Evolutionary conservation across 2,113 vertebrate species (phyloP).

Genomic region (Fregata magnificens): DNA sequence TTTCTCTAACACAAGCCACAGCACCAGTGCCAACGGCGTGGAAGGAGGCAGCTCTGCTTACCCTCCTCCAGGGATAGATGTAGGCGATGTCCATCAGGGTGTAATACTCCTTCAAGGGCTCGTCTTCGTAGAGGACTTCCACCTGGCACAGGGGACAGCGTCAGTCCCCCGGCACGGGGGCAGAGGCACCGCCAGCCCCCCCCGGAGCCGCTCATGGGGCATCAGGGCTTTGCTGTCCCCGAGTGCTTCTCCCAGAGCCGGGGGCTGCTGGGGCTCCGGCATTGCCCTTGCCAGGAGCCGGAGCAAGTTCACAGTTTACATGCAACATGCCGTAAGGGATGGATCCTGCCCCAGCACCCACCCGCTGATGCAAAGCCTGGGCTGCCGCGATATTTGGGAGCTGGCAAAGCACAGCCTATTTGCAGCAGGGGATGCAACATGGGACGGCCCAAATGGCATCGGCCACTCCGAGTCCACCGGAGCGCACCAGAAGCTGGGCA

Average conservation of each 20-base stretch:
- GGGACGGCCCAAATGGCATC: not conserved
- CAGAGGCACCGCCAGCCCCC: not conserved
- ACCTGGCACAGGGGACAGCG: conserved; percentile 69
- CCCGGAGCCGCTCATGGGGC: not conserved
- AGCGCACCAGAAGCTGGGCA: rapidly evolving
- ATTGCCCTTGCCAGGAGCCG: not conserved
- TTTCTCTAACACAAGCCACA: not conserved
- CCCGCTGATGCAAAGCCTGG: not conserved
- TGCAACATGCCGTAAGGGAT: rapidly evolving
- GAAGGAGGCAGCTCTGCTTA: conserved; percentile 44
- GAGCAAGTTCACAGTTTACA: not conserved
- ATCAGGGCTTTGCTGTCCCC: not conserved
- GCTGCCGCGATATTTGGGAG: not conserved
- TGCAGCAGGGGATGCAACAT: rapidly evolving
- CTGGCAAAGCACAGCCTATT: rapidly evolving
- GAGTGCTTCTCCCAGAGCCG: not conserved
- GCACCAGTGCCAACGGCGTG: rapidly evolving
- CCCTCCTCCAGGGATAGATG: conserved; percentile 93
- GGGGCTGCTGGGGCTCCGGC: not conserved
- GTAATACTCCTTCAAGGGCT: conserved; percentile 93
- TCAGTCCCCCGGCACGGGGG: not conserved
- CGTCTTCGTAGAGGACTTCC: conserved; percentile 90
- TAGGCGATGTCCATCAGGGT: conserved; percentile 95
- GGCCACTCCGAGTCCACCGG: not conserved
- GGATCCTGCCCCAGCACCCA: not conserved